These are phyloP conservation scores for Pterocles orientalis DNA, from an alignment of 2,113 vertebrate genomes.

Conservation along the genomic window DNA sequence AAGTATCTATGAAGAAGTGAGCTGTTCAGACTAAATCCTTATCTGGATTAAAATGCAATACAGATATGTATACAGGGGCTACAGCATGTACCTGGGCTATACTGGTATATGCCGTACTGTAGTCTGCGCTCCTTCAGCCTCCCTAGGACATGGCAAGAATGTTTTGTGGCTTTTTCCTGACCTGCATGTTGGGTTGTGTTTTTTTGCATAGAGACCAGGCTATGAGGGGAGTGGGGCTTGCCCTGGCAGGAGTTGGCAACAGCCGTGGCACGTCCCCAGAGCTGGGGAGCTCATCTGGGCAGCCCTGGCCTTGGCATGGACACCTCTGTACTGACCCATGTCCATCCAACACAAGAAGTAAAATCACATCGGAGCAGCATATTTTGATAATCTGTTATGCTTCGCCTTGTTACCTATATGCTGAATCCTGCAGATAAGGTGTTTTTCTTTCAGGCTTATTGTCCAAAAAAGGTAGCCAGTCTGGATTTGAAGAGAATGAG, in stretches of 20 bases:
- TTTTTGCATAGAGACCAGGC: neutral
- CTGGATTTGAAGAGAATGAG: neutral
- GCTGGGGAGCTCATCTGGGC: neutral
- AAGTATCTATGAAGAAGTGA: neutral
- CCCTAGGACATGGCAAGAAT: neutral
- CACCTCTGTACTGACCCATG: accelerated
- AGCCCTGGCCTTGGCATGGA: accelerated
- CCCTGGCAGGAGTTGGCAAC: neutral
- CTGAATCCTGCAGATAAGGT: neutral
- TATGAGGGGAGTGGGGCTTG: neutral
- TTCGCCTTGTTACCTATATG: neutral
- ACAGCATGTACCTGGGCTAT: neutral
- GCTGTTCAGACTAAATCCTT: neutral
- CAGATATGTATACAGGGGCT: neutral
- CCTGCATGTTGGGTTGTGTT: accelerated
- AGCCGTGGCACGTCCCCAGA: accelerated
- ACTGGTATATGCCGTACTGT: neutral
- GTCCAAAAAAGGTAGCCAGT: neutral
- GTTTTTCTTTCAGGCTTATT: neutral
- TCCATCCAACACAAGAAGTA: neutral
- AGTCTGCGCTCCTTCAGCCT: neutral
- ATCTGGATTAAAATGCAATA: neutral
- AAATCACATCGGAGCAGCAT: accelerated
- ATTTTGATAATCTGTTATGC: accelerated
- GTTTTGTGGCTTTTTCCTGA: neutral